phyloP scores from a whole-genome alignment of 1,140 invertebrate species.

The Drosophila eugracilis region DNA sequence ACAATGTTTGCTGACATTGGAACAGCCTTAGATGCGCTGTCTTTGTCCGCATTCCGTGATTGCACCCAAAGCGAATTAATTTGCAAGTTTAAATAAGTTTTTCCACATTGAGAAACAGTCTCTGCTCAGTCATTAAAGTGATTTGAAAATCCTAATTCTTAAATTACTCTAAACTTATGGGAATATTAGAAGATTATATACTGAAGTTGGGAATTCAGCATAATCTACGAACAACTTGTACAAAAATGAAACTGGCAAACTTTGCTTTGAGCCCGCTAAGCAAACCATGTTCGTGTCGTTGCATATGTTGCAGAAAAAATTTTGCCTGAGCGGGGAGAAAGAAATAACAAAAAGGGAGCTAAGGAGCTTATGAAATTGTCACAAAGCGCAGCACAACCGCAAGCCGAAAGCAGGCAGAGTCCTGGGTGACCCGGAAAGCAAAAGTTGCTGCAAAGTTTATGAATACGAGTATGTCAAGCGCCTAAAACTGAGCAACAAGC shows the following conservation, averaged over 20 bases:
- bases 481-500: neutral
- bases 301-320: neutral
- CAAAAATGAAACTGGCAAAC: neutral
- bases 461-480: conserved; percentile 42
- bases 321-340: neutral
- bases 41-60: no score
- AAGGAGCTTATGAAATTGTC: conserved; percentile 1
- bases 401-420: conserved; percentile 1
- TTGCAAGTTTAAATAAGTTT: no score
- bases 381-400: neutral
- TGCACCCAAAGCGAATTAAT: no score
- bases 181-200: no score
- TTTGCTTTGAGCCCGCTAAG: neutral
- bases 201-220: no score
- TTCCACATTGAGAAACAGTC: no score
- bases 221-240: neutral
- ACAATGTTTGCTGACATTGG: no score
- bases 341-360: neutral
- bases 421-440: conserved; percentile 8
- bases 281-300: neutral
- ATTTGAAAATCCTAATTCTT: no score
- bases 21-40: no score
- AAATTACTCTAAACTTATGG: no score
- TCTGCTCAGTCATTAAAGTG: no score
- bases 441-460: conserved; percentile 40